Conservation (phyloP, 2,113 vertebrate genomes). For the Cinclus mexicanus region DNA sequence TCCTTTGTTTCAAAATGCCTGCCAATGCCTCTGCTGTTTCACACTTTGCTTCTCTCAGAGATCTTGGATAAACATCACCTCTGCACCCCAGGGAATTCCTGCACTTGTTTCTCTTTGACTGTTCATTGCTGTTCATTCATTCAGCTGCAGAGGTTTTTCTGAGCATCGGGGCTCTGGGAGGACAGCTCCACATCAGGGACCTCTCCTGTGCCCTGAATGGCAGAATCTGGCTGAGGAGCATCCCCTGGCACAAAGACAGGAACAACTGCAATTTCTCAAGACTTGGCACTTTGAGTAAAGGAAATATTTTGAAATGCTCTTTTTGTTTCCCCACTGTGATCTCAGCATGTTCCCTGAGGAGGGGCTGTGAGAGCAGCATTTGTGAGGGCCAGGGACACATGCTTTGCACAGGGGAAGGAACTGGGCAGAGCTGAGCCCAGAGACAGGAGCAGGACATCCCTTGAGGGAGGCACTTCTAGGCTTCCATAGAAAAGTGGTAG, state of each 20-base stretch:
- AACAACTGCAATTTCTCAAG: not conserved
- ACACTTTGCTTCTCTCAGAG: not conserved
- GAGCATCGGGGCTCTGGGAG: not conserved
- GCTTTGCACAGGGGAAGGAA: not conserved
- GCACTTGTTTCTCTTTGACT: not conserved
- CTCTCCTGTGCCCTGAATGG: not conserved
- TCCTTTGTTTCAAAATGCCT: not conserved
- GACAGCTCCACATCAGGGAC: not conserved
- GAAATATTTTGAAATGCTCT: not conserved
- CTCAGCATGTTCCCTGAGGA: accelerated
- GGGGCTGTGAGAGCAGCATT: not conserved
- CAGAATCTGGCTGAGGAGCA: not conserved
- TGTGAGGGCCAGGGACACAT: not conserved
- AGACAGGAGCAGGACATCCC: not conserved
- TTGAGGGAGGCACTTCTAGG: not conserved
- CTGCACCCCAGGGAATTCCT: not conserved
- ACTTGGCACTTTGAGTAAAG: not conserved
- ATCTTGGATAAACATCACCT: not conserved
- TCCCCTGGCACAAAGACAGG: not conserved
- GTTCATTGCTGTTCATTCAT: not conserved
- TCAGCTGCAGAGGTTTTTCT: not conserved
- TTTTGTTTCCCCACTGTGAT: not conserved
- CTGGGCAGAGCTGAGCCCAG: not conserved
- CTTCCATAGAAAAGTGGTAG: not conserved
- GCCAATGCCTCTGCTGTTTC: not conserved